phyloP scores from a whole-genome alignment of 2,113 vertebrate species.

The Prionailurus bengalensis region DNA sequence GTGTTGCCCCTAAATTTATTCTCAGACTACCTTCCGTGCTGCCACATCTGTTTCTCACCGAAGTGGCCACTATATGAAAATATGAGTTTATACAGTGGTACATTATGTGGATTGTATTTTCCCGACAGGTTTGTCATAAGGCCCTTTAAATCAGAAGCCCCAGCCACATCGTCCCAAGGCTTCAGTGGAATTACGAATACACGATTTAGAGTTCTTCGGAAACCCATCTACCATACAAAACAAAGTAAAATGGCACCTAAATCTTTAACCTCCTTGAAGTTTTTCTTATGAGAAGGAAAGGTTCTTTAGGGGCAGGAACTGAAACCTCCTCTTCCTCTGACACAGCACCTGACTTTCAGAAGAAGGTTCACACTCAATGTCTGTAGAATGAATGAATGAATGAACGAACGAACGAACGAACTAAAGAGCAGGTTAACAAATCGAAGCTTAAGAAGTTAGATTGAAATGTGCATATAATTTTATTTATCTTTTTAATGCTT shows the following conservation, averaged over 20 bases:
- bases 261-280: neutral
- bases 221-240: neutral
- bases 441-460: neutral
- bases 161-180: neutral
- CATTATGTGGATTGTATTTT: neutral
- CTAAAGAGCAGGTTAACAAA: neutral
- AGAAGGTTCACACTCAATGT: neutral
- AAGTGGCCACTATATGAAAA: neutral
- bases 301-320: too few species aligned
- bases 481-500: too few species aligned
- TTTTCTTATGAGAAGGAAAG: neutral
- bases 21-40: neutral
- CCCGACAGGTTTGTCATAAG: neutral
- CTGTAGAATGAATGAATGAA: neutral
- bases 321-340: neutral
- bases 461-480: neutral
- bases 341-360: neutral
- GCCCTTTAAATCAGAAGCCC: neutral
- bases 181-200: neutral
- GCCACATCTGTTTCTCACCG: neutral
- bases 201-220: neutral
- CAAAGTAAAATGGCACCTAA: neutral
- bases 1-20: neutral
- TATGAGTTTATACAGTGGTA: neutral
- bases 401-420: accelerated